Percentiles rank a stretch among this genome's conserved stretches.
Evolutionary conservation across 2,888 invertebrate species (phyloP).

Genomic region (Euplagia quadripunctaria): DNA sequence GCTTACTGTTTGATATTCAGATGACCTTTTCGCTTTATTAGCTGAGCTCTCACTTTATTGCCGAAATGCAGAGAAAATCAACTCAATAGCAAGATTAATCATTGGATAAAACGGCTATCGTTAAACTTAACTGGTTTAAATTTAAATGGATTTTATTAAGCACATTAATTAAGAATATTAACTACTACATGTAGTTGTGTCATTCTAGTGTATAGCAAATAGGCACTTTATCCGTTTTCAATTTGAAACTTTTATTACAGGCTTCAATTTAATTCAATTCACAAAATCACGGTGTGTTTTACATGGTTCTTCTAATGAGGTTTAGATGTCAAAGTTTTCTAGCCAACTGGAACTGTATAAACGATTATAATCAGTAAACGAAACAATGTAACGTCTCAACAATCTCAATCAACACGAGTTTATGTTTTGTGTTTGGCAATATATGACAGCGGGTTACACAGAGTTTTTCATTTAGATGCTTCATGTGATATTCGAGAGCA

Average conservation of each 20-base stretch:
- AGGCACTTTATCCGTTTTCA: no score
- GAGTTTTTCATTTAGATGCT: no score
- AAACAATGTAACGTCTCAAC: background rate
- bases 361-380: background rate
- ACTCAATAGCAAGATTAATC: constrained; percentile 13
- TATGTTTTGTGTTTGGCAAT: background rate
- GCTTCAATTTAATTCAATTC: no score
- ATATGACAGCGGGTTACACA: background rate
- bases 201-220: no score
- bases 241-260: no score
- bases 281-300: no score
- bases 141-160: background rate
- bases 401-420: background rate
- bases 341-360: background rate
- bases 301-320: background rate
- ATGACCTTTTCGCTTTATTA: constrained; percentile 33
- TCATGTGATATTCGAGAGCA: background rate
- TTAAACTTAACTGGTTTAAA: background rate
- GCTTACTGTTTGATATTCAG: constrained; percentile 42
- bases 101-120: background rate
- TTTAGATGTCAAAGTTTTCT: background rate
- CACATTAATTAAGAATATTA: background rate
- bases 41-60: constrained; percentile 22
- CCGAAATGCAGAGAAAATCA: constrained; percentile 24
- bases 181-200: no score